Evolutionary conservation across 2,797 vertebrate genomes (phyloP).

Genomic region (Fringilla coelebs): DNA sequence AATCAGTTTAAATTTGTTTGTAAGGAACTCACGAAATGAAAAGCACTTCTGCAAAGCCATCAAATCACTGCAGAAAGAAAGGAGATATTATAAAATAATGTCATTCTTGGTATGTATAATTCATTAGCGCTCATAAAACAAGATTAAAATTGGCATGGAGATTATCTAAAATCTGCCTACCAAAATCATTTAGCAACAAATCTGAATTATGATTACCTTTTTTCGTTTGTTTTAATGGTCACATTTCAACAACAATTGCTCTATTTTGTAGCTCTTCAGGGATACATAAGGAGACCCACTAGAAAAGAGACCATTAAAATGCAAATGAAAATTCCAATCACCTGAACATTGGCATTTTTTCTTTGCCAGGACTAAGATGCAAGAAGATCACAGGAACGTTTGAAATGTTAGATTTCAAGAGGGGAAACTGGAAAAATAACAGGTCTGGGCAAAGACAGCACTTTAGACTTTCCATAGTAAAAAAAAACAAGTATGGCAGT

Average conservation of each 20-base stretch:
- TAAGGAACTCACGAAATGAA: background rate
- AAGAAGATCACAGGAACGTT: background rate
- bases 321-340: constrained; percentile 27
- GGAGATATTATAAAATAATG: background rate
- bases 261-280: constrained; percentile 3
- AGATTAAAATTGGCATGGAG: background rate
- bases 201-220: background rate
- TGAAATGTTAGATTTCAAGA: background rate
- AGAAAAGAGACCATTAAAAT: constrained; percentile 25
- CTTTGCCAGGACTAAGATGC: background rate
- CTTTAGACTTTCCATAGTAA: background rate
- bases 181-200: background rate
- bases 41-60: background rate
- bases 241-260: background rate
- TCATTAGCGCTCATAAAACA: background rate
- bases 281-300: background rate
- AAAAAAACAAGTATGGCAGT: background rate
- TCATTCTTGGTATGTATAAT: background rate
- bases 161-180: background rate
- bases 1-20: background rate
- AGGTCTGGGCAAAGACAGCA: background rate
- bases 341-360: background rate
- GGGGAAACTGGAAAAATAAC: background rate
- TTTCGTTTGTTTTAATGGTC: background rate
- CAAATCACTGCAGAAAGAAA: background rate